Evolutionary conservation across 1,140 invertebrate species (phyloP), one percentile per base, ranked within the genome.

Genomic region (Diabrotica undecimpunctata): DNA sequence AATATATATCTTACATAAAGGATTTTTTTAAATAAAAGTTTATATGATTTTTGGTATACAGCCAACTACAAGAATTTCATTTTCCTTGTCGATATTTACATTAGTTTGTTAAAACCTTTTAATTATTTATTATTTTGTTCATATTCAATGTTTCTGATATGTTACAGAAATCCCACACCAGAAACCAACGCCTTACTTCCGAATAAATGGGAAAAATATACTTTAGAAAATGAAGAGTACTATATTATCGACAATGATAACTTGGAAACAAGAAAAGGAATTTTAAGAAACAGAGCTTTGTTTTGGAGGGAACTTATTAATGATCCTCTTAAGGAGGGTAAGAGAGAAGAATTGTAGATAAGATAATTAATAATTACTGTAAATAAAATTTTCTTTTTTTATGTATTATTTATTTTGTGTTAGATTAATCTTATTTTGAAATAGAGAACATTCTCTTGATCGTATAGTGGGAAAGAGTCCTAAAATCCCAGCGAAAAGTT

Each of bases 101-200:
- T 25, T 25, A 25, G 25, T 25, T 25, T 25, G 25, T 25, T 25
- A 25, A 25, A 25, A 25, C 1, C 4, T 25, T 46, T 46, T 3
- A 46, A 5, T 46, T 2, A n/a, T 46, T 10, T n/a, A 10, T 8
- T 46, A 46, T 5, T 10, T 5, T 6, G 8, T 3, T 5, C 41
- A 6, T 10, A 46, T 5, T 46, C n/a, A 4, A 46, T 46, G 3
- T 46, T 46, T 46, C n/a, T 39, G 7, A 46, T 60, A n/a, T 50
- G 67, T 78, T 79, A 25, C 59, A 84, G 83, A 66, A 81, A 83
- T 73, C 83, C 83, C 6, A 83, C 82, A 5, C 81, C 81, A 0
- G 72, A 79, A 69, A 54, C 77, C 5, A 77, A 78, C 5, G 8
- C 64, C 1, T 9, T 74, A 7, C 61, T 79, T 37, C 75, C 78